These are phyloP conservation scores for Myotis findleyi DNA, from an alignment of 2,797 vertebrate species.

Conservation along the genomic window DNA sequence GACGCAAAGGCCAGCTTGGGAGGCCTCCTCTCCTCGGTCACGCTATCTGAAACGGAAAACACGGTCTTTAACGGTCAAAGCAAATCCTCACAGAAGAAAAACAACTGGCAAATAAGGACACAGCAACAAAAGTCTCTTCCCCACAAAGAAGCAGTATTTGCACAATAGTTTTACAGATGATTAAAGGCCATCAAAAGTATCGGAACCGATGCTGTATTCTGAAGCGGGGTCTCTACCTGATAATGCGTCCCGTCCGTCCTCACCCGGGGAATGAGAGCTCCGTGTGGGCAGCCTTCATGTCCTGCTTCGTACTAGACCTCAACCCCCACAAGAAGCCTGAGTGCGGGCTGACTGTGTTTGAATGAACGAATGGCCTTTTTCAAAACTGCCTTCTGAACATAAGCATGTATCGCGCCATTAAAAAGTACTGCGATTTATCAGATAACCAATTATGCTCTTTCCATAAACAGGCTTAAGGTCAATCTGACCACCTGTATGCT, in stretches of 20 bases:
- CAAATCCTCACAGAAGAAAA: conserved; percentile 34
- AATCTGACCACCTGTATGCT: neutral
- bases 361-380: neutral
- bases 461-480: neutral
- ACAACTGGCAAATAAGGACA: neutral
- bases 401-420: neutral
- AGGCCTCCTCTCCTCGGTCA: conserved; percentile 91
- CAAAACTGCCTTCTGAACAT: neutral
- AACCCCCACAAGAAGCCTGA: neutral
- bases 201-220: neutral
- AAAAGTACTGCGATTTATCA: neutral
- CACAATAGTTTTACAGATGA: neutral
- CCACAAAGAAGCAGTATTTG: neutral
- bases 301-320: neutral
- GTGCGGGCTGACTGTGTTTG: neutral
- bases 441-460: neutral
- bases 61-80: conserved; percentile 32
- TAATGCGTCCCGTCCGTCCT: neutral
- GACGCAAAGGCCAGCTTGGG: conserved; percentile 95
- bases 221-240: conserved; percentile 33
- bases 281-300: neutral
- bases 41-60: conserved; percentile 84
- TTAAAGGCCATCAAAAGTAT: neutral
- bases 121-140: neutral
- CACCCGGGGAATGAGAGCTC: neutral